Evolutionary conservation across 2,113 vertebrate genomes (phyloP), one percentile per base, ranked within the genome.

Genomic region (Riparia riparia): DNA sequence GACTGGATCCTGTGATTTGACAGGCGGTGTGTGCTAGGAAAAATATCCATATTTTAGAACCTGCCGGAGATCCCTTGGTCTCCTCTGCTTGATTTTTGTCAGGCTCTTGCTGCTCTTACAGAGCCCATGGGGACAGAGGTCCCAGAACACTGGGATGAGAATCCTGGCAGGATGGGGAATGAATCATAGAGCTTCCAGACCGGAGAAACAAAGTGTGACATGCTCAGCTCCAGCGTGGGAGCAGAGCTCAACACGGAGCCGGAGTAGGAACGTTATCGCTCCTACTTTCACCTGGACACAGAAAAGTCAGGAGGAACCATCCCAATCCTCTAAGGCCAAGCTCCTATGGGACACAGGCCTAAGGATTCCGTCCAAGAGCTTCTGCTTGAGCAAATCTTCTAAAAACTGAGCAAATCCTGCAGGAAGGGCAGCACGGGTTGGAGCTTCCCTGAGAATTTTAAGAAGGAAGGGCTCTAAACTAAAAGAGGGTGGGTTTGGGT

Each of bases 1-100:
- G 96, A 96, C 94, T 95, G 93, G 65, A 82, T 89, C 86, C 81
- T 96, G 83, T 18, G 41, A 29, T 65, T 92, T 96, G 95, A 94
- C 94, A 82, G 74, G 73, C 28, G 39, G 8, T 5, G 54, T 56
- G 25, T 47, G 39, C 74, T 93, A 41, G 77, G 45, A 82, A 87
- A 91, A 76, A 68, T 12, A 56, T 68, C 14, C 58, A 5, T 39
- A 78, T 65, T 74, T 90, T 47, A 54, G 89, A 84, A 61, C 5
- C 19, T 74, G 61, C 65, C 61, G 70, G 94, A 82, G 87, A 49
- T 85, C 25, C 17, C 61, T 87, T 44, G 1, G 5, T 86, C 66
- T 83, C 56, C 71, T 93, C 51, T n/a, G 74, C 68, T 76, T 17
- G 85, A 69, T 89, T 66, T 93, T 60, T 82, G 91, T 71, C 87